Evolutionary conservation across 2,888 invertebrate genomes (phyloP), one percentile per base, ranked within the genome.

Genomic region (Diarsia dahlii): DNA sequence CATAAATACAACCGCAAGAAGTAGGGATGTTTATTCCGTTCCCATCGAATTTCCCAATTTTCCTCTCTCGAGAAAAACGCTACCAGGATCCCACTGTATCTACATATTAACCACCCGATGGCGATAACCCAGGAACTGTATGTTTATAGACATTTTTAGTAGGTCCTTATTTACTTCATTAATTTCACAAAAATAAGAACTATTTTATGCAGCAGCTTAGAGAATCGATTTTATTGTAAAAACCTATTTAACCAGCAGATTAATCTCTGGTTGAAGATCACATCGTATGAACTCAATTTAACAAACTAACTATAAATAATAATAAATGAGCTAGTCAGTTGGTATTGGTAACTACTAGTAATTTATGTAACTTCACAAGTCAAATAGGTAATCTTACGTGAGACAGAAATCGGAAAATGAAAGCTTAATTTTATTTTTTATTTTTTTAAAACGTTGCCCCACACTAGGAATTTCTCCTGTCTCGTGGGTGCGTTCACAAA

Each of bases 221-320:
- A 28, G 28, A 28, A 39, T 39, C 39, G 6, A 39, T 39, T 39
- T 39, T 39, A 39, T 39, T 45, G 18, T 20, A 54, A 69, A 71
- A 65, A 45, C 34, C 60, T 28, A n/a, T n/a, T n/a, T n/a, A 46
- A 23, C 18, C 20, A n/a, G 18, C 12, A 46, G 28, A 67, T 28
- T 28, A 28, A 28, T 28, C 28, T 28, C 28, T 28, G 28, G 28
- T 28, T 28, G 28, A 28, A 28, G 28, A 28, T 71, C 66, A n/a
- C 20, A 50, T 50, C 18, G 18, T 50, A 56, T 54, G 28, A 46
- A 54, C n/a, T 46, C 23, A 66, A 54, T 71, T 72, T 45, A 71
- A 20, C 12, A 50, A 50, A 50, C 4, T 39, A 39, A 39, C 39
- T 6, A 39, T 39, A 39, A 39, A 39, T 39, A 5, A 39, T 39